Conservation (phyloP, 2,888 invertebrate species). For the Brachylomia viminalis region DNA sequence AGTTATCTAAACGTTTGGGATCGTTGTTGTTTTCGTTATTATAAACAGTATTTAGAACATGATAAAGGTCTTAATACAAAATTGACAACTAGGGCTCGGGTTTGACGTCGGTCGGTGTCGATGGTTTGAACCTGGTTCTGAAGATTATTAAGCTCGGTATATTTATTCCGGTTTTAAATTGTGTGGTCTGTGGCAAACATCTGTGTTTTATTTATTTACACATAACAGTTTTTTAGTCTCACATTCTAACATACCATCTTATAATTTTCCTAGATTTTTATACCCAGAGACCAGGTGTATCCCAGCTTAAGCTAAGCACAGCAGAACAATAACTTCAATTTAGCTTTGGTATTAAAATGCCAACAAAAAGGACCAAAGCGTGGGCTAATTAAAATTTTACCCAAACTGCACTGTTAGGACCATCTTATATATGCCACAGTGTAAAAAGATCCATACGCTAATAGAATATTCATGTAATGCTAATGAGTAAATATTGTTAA, state of each 20-base stretch:
- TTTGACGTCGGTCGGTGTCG: not conserved
- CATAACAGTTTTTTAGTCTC: not conserved
- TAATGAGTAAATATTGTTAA: conserved; percentile 21
- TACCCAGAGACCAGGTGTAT: conserved; percentile 42
- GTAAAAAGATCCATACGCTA: conserved; percentile 42
- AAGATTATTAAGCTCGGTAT: not conserved
- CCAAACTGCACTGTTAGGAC: conserved; percentile 51
- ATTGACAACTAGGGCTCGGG: not conserved
- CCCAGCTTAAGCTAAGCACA: conserved; percentile 51
- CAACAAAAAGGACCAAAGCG: conserved; percentile 65
- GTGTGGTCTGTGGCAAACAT: not conserved
- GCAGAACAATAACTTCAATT: conserved; percentile 72
- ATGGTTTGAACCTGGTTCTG: not conserved
- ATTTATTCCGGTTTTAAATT: not conserved
- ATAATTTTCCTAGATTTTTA: conserved; percentile 22
- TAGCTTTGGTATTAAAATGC: conserved; percentile 71
- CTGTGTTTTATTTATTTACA: not conserved
- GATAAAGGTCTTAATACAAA: not conserved
- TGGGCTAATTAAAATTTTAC: conserved; percentile 77
- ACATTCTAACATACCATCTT: not conserved
- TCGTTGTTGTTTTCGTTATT: not conserved
- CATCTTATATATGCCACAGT: conserved; percentile 50
- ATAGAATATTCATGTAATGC: conserved; percentile 45
- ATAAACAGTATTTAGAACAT: not conserved
- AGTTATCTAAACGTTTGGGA: not conserved